Evolutionary conservation across 2,888 invertebrate genomes (phyloP), one percentile per base, ranked within the genome.

Genomic region (Dichetophora obliterata): DNA sequence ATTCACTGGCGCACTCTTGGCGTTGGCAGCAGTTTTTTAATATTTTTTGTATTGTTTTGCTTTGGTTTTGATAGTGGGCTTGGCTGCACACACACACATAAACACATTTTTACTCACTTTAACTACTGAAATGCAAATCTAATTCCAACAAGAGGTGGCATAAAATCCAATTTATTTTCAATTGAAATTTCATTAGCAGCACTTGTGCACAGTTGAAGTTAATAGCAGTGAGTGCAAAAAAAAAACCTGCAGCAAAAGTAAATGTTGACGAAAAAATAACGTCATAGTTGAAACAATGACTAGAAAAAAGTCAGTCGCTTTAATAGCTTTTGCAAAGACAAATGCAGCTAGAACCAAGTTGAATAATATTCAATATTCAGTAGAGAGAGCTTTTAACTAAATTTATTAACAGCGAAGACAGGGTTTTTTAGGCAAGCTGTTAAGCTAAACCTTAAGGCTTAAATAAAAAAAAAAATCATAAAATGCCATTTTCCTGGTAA

Each of bases 111-210:
- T 3, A 66, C 24, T 19, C n/a, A 8, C 63, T 24, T 14, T 11
- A 22, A 8, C 19, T 43, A 16, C 50, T 71, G 43, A 27, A 73
- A 65, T 50, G 73, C 50, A 50, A 73, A 50, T 63, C 73, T 63
- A 73, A 73, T 73, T 50, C 34, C 66, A 43, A 24, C 52, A 52
- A 66, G 50, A 74, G 22, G 54, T 50, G 57, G 70, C 63, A 48
- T 61, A 61, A 77, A 65, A 70, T 70, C 65, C 61, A 77, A 75
- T 77, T 77, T 75, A 77, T 77, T 77, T 77, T 65, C 70, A 75
- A 63, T 74, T 24, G 34, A 59, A 77, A 77, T 73, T 68, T 68
- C 68, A 68, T 73, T 77, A 68, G 73, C 34, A 54, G 31, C 54
- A 19, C 19, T n/a, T 34, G 31, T 34, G 34, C 8, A 16, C n/a